These are phyloP conservation scores for Palythoa grandis DNA, from an alignment of 92 coral and sea anemone species.

Conservation along the genomic window DNA sequence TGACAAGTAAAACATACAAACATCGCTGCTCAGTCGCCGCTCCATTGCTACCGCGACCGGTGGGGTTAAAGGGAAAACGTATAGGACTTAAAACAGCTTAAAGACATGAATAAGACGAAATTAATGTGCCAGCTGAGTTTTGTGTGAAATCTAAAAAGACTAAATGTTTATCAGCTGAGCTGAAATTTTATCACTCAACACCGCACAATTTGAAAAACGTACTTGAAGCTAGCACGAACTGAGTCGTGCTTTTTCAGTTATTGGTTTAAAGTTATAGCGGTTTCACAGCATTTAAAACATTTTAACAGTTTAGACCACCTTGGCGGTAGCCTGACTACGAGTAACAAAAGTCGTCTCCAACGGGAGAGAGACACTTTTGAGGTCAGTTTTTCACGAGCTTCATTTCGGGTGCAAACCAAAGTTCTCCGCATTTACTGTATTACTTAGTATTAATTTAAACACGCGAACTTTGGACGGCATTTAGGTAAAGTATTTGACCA, in stretches of 20 bases:
- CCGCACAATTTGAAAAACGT: background rate
- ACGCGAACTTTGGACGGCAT: constrained; percentile 10
- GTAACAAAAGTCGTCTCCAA: background rate
- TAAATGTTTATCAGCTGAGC: background rate
- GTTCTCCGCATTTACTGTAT: background rate
- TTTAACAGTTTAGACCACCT: background rate
- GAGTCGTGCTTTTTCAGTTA: constrained; percentile 13
- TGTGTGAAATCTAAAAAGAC: background rate
- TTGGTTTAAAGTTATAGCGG: background rate
- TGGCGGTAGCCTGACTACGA: background rate
- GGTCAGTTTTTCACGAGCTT: background rate
- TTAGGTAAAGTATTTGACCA: background rate
- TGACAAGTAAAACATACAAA: constrained; percentile 15
- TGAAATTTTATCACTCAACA: background rate
- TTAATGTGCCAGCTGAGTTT: background rate
- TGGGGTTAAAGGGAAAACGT: background rate
- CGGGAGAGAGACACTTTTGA: background rate
- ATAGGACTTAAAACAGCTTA: background rate
- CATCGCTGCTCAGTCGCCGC: background rate
- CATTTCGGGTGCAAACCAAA: background rate
- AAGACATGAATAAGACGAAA: background rate
- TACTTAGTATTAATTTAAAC: background rate
- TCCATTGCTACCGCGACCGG: background rate
- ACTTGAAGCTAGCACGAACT: constrained; percentile 12
- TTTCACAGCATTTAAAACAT: background rate